A percentile compares a stretch with the other conserved stretches of the same genome.
Evolutionary conservation across 2,113 vertebrate genomes (phyloP).

Genomic region (Nannospalax galili): DNA sequence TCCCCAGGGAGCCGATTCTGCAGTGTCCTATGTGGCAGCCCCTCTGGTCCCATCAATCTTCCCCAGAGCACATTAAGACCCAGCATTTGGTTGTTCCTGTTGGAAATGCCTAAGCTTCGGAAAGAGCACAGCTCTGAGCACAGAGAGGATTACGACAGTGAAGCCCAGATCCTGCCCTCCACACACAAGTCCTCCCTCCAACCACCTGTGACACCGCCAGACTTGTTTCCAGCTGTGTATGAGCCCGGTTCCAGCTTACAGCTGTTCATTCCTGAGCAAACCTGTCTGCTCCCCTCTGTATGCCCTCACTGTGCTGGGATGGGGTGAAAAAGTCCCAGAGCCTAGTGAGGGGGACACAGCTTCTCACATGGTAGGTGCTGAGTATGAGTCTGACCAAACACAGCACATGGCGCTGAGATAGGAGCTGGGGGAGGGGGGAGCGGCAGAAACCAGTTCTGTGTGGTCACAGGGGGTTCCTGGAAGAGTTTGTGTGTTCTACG

Average conservation of each 20-base stretch:
- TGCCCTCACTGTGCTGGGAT: neutral
- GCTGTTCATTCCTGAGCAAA: neutral
- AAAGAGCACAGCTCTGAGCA: neutral
- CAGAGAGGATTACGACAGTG: fast-evolving
- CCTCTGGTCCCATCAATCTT: neutral
- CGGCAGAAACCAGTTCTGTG: neutral
- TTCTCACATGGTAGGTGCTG: neutral
- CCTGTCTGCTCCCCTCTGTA: neutral
- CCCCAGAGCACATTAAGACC: neutral
- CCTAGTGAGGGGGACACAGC: neutral
- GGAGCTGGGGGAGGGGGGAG: neutral
- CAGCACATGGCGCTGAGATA: neutral
- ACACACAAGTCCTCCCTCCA: fast-evolving
- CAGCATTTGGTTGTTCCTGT: neutral
- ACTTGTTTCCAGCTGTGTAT: neutral
- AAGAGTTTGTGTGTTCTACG: neutral
- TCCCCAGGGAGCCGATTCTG: neutral
- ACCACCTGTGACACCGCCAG: neutral
- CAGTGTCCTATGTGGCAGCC: too few species aligned
- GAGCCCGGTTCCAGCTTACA: neutral
- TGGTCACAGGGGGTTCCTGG: neutral
- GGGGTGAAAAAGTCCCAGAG: neutral
- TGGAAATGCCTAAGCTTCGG: neutral
- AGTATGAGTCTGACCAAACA: neutral
- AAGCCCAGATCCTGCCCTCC: neutral